Evolutionary conservation across 1,140 invertebrate species (phyloP).

Genomic region (Papilio dardanus): DNA sequence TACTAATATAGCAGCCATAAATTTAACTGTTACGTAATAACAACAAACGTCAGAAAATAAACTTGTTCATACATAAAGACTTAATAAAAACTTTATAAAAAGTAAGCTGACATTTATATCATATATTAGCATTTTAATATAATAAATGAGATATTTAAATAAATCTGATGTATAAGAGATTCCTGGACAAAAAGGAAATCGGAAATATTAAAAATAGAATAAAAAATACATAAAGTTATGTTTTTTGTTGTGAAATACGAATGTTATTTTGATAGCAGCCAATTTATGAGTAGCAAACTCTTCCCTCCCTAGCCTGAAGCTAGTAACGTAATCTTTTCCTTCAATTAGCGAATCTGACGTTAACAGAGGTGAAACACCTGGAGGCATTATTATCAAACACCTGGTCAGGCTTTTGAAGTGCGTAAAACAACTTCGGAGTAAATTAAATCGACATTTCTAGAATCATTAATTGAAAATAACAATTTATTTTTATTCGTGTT

Average conservation of each 20-base stretch:
- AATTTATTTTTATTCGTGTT: too few species aligned
- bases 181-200: too few species aligned
- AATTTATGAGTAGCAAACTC: background rate
- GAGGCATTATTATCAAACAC: slow-evolving; percentile 57
- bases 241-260: background rate
- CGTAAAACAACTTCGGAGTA: slow-evolving; percentile 9
- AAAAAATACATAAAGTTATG: too few species aligned
- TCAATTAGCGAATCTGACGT: slow-evolving; percentile 55
- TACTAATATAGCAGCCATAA: background rate
- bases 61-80: too few species aligned
- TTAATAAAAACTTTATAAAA: too few species aligned
- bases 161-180: too few species aligned
- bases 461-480: background rate
- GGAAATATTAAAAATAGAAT: too few species aligned
- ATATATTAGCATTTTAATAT: too few species aligned
- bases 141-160: too few species aligned
- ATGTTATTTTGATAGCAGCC: slow-evolving; percentile 1
- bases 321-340: slow-evolving; percentile 54
- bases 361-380: slow-evolving; percentile 41
- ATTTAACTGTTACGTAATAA: too few species aligned
- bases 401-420: slow-evolving; percentile 47
- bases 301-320: slow-evolving; percentile 37
- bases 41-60: too few species aligned
- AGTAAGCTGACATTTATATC: too few species aligned
- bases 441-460: background rate